Evolutionary conservation across 2,797 vertebrate species (phyloP), one percentile per base, ranked within the genome.

Genomic region (Clamator glandarius): DNA sequence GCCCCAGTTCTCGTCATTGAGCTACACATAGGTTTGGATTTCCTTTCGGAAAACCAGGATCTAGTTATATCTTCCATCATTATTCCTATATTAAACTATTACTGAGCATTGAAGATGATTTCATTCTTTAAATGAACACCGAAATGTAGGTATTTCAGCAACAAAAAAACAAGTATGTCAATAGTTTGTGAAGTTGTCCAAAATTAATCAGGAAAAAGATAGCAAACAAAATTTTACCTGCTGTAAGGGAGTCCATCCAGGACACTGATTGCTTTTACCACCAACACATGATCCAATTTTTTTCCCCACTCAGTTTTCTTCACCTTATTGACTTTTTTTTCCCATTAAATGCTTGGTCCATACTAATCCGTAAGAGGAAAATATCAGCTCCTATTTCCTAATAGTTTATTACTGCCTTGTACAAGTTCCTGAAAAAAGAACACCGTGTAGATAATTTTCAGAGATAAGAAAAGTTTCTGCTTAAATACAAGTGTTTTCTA

Each of bases 61-160:
- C 15, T 12, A 26, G 4, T 19, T 41, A 4, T 5, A 55, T 7
- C 3, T 41, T 13, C 19, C 4, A 54, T 50, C 2, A 0, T n/a
- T 33, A 20, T n/a, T 31, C 21, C 15, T 50, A 2, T 17, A 15
- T 6, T 74, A 9, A 80, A 35, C 24, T 23, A 4, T 15, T 44
- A 15, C 17, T 5, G 12, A 0, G 4, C 19, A 9, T 3, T 59
- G 31, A 78, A 59, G 8, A 5, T 23, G 5, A 39, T 54, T 80
- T 81, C 50, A 19, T 28, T 33, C 19, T 52, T 69, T 20, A 79
- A 57, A 54, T 15, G 0, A 55, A 25, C 8, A 39, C 6, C 5
- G 46, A 67, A 69, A 44, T 12, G 5, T 29, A 42, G 8, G 5
- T 33, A 16, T 87, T 67, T 51, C 31, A 12, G 24, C 55, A 58